Evolutionary conservation across 2,113 vertebrate genomes (phyloP).

Genomic region (Hucho hucho): DNA sequence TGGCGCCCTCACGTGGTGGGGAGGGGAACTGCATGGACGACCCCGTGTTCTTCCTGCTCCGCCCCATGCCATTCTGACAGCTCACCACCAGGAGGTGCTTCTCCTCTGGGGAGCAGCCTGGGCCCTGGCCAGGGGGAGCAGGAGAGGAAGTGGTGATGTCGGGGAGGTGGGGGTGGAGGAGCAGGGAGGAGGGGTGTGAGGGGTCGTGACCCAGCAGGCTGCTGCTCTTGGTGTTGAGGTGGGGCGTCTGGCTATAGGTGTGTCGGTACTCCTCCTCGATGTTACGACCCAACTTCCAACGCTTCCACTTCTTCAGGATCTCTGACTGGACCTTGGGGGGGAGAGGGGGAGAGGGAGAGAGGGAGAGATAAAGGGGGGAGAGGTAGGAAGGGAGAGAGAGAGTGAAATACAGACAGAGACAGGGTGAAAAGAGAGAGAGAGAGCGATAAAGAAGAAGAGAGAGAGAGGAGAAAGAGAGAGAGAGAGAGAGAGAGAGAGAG

Average conservation of each 20-base stretch:
- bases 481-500: too few species aligned
- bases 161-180: conserved; percentile 57
- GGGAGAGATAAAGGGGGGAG: neutral
- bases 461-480: too few species aligned
- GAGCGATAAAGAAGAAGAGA: too few species aligned
- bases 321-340: conserved; percentile 86
- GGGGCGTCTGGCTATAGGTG: conserved; percentile 76
- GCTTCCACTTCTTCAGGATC: conserved; percentile 85
- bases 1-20: conserved; percentile 46
- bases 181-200: conserved; percentile 44
- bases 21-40: conserved; percentile 22
- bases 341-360: neutral
- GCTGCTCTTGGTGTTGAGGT: conserved; percentile 65
- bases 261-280: conserved; percentile 83
- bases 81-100: conserved; percentile 74
- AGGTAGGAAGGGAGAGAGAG: too few species aligned
- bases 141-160: conserved; percentile 29
- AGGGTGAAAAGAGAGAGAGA: neutral
- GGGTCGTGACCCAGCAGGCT: conserved; percentile 42
- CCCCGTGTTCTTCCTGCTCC: conserved; percentile 15
- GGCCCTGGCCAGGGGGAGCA: neutral
- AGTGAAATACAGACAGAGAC: neutral
- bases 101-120: conserved; percentile 65
- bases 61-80: conserved; percentile 65
- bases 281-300: conserved; percentile 84